Conservation (phyloP, 1,140 invertebrate genomes). For the Plutomurus gul region DNA sequence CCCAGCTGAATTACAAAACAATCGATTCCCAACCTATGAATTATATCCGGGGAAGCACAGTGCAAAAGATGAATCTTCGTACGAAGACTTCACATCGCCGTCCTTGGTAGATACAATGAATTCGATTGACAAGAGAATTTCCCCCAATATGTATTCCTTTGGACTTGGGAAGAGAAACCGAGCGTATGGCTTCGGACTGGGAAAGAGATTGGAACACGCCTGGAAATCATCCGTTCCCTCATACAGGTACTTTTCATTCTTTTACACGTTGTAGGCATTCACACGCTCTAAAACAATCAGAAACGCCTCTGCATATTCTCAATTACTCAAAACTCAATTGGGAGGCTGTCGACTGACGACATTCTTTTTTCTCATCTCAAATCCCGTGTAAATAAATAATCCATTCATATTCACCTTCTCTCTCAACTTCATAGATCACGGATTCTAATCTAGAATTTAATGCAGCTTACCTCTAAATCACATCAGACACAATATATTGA, state of each 20-base stretch:
- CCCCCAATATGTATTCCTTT: constrained; percentile 48
- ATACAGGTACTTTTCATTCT: not conserved
- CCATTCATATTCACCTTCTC: too few relatives aligned
- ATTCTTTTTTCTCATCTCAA: too few relatives aligned
- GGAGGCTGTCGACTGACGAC: too few relatives aligned
- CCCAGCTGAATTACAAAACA: constrained; percentile 36
- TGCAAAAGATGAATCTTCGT: constrained; percentile 38
- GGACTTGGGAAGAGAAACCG: constrained; percentile 52
- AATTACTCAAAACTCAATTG: too few relatives aligned
- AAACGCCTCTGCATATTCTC: too few relatives aligned
- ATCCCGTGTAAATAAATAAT: too few relatives aligned
- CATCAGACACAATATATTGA: too few relatives aligned
- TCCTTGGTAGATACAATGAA: constrained; percentile 31
- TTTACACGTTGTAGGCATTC: too few relatives aligned
- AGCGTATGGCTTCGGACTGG: constrained; percentile 52
- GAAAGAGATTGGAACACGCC: constrained; percentile 45
- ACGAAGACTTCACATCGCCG: constrained; percentile 37
- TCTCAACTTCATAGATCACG: too few relatives aligned
- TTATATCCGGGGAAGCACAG: constrained; percentile 48
- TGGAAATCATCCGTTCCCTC: constrained; percentile 33
- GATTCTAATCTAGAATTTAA: too few relatives aligned
- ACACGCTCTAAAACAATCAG: not conserved
- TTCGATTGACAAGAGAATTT: constrained; percentile 37
- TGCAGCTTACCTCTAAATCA: too few relatives aligned
- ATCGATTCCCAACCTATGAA: constrained; percentile 41